Conservation (phyloP, 2,888 invertebrate species). For the Acleris holmiana region DNA sequence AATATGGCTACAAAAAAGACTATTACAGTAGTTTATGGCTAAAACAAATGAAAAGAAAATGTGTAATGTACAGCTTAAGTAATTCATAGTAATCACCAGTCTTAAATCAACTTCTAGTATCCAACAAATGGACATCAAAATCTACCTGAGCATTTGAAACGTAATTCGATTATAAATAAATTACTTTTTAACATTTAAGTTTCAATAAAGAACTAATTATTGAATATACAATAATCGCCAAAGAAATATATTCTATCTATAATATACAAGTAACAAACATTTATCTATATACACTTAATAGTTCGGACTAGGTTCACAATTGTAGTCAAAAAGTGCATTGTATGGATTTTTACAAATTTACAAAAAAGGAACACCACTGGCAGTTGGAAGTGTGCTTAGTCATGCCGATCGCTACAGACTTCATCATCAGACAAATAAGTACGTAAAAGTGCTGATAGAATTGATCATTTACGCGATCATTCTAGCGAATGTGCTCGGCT, state of each 20-base stretch:
- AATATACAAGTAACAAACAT: slow-evolving; percentile 84
- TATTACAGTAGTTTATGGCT: slow-evolving; percentile 66
- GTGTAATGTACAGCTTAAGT: slow-evolving; percentile 65
- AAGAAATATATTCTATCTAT: slow-evolving; percentile 83
- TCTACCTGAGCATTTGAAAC: slow-evolving; percentile 74
- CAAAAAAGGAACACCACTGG: slow-evolving; percentile 64
- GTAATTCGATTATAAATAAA: slow-evolving; percentile 73
- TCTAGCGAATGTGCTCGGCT: no score
- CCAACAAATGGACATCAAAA: slow-evolving; percentile 55
- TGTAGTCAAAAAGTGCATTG: slow-evolving; percentile 69
- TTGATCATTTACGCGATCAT: neutral
- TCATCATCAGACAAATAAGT: neutral
- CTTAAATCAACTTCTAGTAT: slow-evolving; percentile 55
- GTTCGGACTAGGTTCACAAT: slow-evolving; percentile 82
- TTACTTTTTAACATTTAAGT: slow-evolving; percentile 67
- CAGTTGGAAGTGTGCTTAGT: slow-evolving; percentile 51
- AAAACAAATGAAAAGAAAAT: slow-evolving; percentile 61
- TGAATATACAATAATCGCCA: slow-evolving; percentile 77
- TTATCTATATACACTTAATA: slow-evolving; percentile 82
- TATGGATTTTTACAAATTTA: slow-evolving; percentile 72
- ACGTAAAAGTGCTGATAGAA: neutral
- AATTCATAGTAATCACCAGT: slow-evolving; percentile 57
- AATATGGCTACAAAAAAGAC: slow-evolving; percentile 79
- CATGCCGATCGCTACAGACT: slow-evolving; percentile 8
- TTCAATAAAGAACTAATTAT: slow-evolving; percentile 71